Evolutionary conservation across 2,797 vertebrate genomes (phyloP), one percentile per base, ranked within the genome.

Genomic region (Enteromius fasciolatus): DNA sequence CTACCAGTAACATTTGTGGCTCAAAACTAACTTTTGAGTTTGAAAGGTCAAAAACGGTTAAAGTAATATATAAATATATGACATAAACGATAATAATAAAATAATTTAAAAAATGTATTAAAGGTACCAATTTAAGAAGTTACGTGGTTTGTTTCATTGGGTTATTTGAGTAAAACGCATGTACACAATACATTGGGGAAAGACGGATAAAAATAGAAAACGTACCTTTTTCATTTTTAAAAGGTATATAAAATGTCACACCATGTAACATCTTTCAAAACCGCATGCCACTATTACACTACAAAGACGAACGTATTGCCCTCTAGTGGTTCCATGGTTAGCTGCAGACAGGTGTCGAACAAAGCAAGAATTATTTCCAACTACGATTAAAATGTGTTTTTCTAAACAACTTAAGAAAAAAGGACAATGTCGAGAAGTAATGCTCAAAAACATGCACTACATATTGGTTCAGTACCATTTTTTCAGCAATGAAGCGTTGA

Each of bases 271-370:
- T 4, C 0, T 28, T 39, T 63, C 17, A 20, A 0, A 18, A 8
- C 28, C 0, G 8, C n/a, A 8, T 54, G 10, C 4, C 36, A 15
- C 36, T 10, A 20, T 54, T 12, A 57, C 39, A 46, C 23, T n/a
- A 17, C 14, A 9, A 18, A 64, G 15, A 36, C 17, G 20, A 77
- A 36, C 57, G 2, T 33, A 50, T 44, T 75, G 84, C 82, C 86
- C 75, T 79, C 86, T 75, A 66, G 69, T 84, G 86, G 86, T 28
- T 33, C 1, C 6, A n/a, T 12, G 31, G 8, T 17, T 3, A 59
- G 4, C 81, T 50, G 11, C 18, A 76, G 52, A 23, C 17, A 67
- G 10, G 6, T 25, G 66, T 28, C 20, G 41, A 59, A 39, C 7
- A 28, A 50, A 48, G 31, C 8, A 28, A 69, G 44, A 14, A 68